phyloP scores from a whole-genome alignment of 64 coral and sea anemone species.

The Cladopsammia gracilis region DNA sequence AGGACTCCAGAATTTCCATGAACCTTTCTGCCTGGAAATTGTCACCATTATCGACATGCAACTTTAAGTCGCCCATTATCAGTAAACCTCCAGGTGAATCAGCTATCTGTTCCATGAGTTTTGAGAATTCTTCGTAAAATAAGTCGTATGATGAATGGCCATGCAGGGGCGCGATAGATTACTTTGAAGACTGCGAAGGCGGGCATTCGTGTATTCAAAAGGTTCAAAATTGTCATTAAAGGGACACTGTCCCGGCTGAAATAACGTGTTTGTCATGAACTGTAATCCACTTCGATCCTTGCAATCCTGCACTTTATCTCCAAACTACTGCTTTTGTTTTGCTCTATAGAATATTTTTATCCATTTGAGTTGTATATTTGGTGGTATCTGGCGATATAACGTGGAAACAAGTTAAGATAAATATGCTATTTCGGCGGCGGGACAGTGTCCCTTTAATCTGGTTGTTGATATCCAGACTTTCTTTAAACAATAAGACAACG shows the following conservation, averaged over 20 bases:
- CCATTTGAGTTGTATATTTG: no score
- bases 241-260: no score
- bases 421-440: no score
- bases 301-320: no score
- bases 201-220: no score
- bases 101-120: background rate
- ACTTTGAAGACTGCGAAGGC: background rate
- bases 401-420: no score
- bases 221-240: no score
- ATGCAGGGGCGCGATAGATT: background rate
- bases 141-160: background rate
- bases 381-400: no score
- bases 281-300: no score
- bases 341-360: no score
- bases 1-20: background rate
- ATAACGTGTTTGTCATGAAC: no score
- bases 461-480: conserved; percentile 26
- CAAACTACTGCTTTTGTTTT: no score
- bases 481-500: conserved; percentile 39
- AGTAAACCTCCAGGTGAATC: conserved; percentile 17
- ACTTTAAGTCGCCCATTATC: background rate
- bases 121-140: conserved; percentile 51
- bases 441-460: background rate
- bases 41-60: background rate
- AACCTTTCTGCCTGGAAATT: conserved; percentile 2